A percentile compares a stretch with the other conserved stretches of the same genome.
Evolutionary conservation across 2,113 vertebrate genomes (phyloP).

Genomic region (Emydocephalus ijimae): DNA sequence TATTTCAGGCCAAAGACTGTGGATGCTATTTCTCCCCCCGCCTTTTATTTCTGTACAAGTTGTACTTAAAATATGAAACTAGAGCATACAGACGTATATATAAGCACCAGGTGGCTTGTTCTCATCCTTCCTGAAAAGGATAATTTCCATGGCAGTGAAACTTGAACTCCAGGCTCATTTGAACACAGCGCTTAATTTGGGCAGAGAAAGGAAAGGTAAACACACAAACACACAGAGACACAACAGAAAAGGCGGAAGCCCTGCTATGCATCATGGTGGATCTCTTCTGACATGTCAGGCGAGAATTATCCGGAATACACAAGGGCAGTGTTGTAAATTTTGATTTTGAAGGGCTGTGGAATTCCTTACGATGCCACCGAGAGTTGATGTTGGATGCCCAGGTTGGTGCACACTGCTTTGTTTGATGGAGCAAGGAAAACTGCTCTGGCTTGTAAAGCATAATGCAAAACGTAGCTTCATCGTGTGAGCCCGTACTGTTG

Average conservation of each 20-base stretch:
- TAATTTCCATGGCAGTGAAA: slow-evolving; percentile 11
- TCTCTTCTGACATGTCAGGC: accelerated
- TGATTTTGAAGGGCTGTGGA: slow-evolving; percentile 45
- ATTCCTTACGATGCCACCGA: slow-evolving; percentile 19
- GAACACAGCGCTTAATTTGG: neutral
- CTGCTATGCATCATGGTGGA: slow-evolving; percentile 3
- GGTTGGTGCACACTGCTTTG: neutral
- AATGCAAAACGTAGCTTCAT: neutral
- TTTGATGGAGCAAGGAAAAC: neutral
- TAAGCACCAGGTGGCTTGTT: slow-evolving; percentile 45
- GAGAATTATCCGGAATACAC: slow-evolving; percentile 3
- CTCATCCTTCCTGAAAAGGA: neutral
- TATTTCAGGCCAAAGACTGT: slow-evolving; percentile 40
- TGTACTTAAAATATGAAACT: slow-evolving; percentile 44
- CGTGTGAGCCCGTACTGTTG: neutral
- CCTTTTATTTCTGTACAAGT: slow-evolving; percentile 35
- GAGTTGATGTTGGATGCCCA: slow-evolving; percentile 30
- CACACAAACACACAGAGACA: neutral
- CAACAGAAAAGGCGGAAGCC: neutral
- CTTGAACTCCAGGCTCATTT: neutral
- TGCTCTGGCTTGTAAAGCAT: too few relatives aligned
- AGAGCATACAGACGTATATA: neutral
- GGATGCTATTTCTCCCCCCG: slow-evolving; percentile 34
- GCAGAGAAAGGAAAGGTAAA: slow-evolving; percentile 12
- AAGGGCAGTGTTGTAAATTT: neutral